Conservation (phyloP, 2,888 invertebrate species). For the Ectemnius lituratus region DNA sequence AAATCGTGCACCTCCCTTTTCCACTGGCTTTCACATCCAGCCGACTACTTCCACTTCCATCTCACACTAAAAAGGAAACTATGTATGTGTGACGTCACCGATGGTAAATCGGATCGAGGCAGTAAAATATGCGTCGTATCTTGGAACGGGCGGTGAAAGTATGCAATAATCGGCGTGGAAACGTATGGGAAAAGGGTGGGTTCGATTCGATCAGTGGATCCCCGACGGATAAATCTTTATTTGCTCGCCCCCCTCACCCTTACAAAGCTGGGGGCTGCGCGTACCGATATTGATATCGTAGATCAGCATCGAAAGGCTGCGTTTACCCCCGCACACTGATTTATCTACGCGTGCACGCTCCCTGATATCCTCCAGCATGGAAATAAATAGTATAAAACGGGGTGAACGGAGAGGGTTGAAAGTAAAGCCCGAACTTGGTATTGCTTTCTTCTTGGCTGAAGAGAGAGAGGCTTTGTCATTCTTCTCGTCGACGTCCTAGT, state of each 20-base stretch:
- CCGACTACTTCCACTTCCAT: not conserved
- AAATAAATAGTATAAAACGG: too few species aligned
- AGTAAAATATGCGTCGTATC: slow-evolving; percentile 2
- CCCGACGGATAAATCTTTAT: slow-evolving; percentile 1
- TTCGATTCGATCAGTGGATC: not conserved
- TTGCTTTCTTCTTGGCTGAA: too few species aligned
- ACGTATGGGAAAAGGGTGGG: not conserved
- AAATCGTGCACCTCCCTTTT: not conserved
- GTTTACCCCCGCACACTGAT: not conserved
- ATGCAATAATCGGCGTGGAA: slow-evolving; percentile 9
- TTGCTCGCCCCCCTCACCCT: not conserved
- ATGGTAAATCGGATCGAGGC: not conserved
- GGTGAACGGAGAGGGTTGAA: too few species aligned
- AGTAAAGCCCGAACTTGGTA: too few species aligned
- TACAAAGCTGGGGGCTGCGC: not conserved
- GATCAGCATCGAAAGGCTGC: not conserved
- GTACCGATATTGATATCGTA: slow-evolving; percentile 13
- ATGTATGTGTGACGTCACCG: not conserved
- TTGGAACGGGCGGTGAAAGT: not conserved
- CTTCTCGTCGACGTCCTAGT: too few species aligned
- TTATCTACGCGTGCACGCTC: not conserved
- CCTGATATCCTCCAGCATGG: too few species aligned
- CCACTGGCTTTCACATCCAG: not conserved
- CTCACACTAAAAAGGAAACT: too few species aligned
- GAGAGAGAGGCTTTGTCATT: too few species aligned